Evolutionary conservation across 1,140 invertebrate species (phyloP), one percentile per base, ranked within the genome.

Genomic region (Drosophila obscura): DNA sequence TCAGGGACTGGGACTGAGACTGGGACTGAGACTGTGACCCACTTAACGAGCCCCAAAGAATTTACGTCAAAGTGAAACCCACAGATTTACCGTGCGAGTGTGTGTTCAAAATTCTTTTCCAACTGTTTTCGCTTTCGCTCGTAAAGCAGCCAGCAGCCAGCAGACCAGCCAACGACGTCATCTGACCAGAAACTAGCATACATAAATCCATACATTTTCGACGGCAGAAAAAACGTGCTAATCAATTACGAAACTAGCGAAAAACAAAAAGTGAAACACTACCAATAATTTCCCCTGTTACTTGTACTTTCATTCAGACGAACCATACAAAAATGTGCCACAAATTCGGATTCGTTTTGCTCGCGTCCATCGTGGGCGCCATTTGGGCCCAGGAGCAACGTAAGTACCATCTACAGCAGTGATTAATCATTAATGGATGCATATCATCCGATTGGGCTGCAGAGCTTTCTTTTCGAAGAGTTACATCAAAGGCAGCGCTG

Each of bases 301-400:
- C 87, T 90, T 90, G 77, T 90, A 87, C 87, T 90, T 90, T 90
- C 78, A 73, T 72, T 51, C 65, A 74, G 56, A 64, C 44, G 44
- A 45, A 57, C 75, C 66, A 48, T 24, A 7, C 16, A 50, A 77
- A 67, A 48, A 85, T 85, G 82, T 69, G 16, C 46, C 56, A 67
- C 44, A 75, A 66, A 68, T 61, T 76, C 39, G 82, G 58, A 82
- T 76, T 88, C 24, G 41, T 87, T 50, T 59, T 85, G 63, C 69
- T 85, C 43, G 39, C 75, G 56, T 16, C 71, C 39, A 48, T 73
- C 22, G 39, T 87, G 69, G 82, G 78, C 60, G 35, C 52, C 49
- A 61, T 63, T 44, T 68, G 64, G 35, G 82, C 74, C 52, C 82
- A 85, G 62, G 69, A 88, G 66, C 82, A 85, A 52, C 82, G 82